These are phyloP conservation scores for Hyles vespertilio DNA, from an alignment of 1,140 invertebrate genomes.

Conservation along the genomic window DNA sequence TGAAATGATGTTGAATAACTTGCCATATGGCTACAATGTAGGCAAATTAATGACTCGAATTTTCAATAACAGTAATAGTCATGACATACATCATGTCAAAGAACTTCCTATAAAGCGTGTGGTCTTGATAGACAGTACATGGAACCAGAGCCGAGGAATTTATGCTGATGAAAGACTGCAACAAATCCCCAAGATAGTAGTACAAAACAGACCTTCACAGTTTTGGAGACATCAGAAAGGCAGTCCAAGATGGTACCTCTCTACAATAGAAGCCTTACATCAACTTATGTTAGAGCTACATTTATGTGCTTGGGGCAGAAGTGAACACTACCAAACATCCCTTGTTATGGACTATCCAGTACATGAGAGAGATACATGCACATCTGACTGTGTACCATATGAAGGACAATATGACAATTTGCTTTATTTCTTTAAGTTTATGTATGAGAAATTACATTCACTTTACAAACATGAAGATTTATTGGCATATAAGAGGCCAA, in stretches of 20 bases:
- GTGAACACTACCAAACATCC: conserved; percentile 53
- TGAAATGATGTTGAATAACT: conserved; percentile 42
- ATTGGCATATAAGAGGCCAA: conserved; percentile 85
- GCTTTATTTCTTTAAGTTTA: conserved; percentile 94
- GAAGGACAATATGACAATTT: conserved; percentile 93
- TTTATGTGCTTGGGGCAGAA: conserved; percentile 79
- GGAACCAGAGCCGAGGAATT: conserved; percentile 93
- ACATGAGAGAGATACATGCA: conserved; percentile 43
- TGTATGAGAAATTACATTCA: conserved; percentile 93
- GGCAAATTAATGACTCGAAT: conserved; percentile 75
- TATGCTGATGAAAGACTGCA: conserved; percentile 86
- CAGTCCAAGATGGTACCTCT: conserved; percentile 92
- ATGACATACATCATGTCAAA: conserved; percentile 50
- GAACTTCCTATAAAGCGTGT: conserved; percentile 83
- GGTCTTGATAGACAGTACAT: conserved; percentile 95
- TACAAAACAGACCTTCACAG: conserved; percentile 89
- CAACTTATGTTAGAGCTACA: conserved; percentile 92
- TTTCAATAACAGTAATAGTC: conserved; percentile 28
- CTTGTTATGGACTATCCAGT: conserved; percentile 71
- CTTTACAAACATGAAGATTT: conserved; percentile 88
- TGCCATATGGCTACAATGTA: conserved; percentile 77
- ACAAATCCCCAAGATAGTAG: conserved; percentile 84
- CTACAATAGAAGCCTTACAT: conserved; percentile 96
- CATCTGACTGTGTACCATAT: conserved; percentile 74
- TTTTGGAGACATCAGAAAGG: conserved; percentile 97